These are phyloP conservation scores for Nasonia vitripennis DNA, from an alignment of 1,140 invertebrate genomes.

Conservation along the genomic window DNA sequence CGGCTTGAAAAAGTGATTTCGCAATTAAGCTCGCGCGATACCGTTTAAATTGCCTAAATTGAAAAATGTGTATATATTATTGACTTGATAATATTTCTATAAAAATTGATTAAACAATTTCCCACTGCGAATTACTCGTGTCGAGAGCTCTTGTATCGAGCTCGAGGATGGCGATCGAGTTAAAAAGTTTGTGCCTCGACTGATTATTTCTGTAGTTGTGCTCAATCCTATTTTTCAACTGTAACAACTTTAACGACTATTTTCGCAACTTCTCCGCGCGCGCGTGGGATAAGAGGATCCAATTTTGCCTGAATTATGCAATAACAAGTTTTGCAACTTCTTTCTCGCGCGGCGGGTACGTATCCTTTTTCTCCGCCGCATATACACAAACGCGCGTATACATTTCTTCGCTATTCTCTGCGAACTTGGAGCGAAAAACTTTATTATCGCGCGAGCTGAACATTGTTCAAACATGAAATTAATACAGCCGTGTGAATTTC, in stretches of 20 bases:
- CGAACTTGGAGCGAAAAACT: neutral
- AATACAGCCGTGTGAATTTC: too few species aligned
- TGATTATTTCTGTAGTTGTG: slow-evolving; percentile 17
- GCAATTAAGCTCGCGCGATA: neutral
- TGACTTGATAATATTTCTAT: neutral
- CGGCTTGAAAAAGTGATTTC: neutral
- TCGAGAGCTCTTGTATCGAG: neutral
- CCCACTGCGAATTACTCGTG: neutral
- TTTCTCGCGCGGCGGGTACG: neutral
- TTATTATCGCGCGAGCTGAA: too few species aligned
- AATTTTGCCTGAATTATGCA: slow-evolving; percentile 32
- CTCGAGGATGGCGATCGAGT: neutral
- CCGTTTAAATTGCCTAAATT: neutral
- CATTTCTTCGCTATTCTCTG: neutral
- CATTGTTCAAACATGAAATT: too few species aligned
- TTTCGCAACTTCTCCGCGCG: neutral
- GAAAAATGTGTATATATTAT: neutral
- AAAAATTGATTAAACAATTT: neutral
- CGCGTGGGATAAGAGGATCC: neutral
- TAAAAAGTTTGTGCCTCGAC: neutral
- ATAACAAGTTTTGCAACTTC: slow-evolving; percentile 35
- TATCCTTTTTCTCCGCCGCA: neutral
- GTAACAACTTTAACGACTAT: slow-evolving; percentile 29
- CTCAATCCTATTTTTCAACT: slow-evolving; percentile 17
- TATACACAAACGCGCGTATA: neutral